Evolutionary conservation across 1,140 invertebrate genomes (phyloP).

Genomic region (Dolichoris vasculosae): DNA sequence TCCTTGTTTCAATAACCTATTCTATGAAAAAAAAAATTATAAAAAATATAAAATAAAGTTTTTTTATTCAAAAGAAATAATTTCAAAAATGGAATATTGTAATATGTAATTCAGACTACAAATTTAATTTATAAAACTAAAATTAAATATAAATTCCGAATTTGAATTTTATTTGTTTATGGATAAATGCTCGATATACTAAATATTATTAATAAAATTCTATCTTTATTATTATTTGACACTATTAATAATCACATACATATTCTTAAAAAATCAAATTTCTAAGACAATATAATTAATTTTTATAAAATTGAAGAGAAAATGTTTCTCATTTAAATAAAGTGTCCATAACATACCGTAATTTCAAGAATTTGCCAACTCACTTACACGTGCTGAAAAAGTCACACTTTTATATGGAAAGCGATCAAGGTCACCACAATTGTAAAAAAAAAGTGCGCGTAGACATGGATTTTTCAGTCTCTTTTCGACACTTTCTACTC

Average conservation of each 20-base stretch:
- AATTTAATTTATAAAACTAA: not conserved
- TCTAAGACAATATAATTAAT: no score
- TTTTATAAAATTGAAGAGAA: constrained; percentile 15
- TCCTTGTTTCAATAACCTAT: not conserved
- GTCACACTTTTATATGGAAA: no score
- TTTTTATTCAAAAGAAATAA: not conserved
- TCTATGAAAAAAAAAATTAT: not conserved
- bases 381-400: no score
- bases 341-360: constrained; percentile 25
- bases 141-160: not conserved
- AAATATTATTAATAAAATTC: not conserved
- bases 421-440: no score
- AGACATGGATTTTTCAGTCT: no score
- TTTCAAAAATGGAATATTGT: not conserved
- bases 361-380: not conserved
- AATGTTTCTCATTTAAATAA: constrained; percentile 19
- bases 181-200: not conserved
- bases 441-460: no score
- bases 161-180: not conserved
- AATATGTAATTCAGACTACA: not conserved
- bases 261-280: no score
- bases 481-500: constrained; percentile 5
- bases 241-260: no score
- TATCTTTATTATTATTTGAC: no score
- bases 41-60: not conserved